phyloP scores from a whole-genome alignment of 2,113 vertebrate genomes.

The Petrocephalus zakoni region DNA sequence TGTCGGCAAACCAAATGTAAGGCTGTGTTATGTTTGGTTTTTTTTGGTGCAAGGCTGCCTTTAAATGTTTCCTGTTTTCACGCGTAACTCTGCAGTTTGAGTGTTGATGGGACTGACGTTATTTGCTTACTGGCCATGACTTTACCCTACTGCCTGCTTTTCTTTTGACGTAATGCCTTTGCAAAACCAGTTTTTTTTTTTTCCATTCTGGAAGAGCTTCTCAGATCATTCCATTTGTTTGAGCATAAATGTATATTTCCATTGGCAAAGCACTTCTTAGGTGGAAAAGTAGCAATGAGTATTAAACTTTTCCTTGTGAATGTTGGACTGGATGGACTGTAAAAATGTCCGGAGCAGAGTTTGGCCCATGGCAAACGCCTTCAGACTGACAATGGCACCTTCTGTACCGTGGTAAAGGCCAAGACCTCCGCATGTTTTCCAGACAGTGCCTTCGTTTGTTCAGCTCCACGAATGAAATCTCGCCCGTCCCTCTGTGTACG shows the following conservation, averaged over 20 bases:
- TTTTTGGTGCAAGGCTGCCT: not conserved
- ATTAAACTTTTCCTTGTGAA: not conserved
- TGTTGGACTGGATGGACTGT: not conserved
- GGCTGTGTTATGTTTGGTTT: not conserved
- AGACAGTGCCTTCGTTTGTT: constrained; percentile 47
- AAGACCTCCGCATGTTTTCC: constrained; percentile 36
- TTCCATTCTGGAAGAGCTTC: not conserved
- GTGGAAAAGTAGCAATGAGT: not conserved
- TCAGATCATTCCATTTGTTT: not conserved
- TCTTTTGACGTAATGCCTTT: not conserved
- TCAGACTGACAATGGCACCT: constrained; percentile 14
- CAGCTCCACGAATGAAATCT: constrained; percentile 18
- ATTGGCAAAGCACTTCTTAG: not conserved
- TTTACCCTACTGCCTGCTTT: not conserved
- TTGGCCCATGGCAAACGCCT: not conserved
- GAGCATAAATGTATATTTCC: not conserved
- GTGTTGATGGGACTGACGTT: not conserved
- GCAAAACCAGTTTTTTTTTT: not conserved
- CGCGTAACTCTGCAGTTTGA: not conserved
- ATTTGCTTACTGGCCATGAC: not conserved
- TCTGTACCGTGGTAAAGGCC: constrained; percentile 33
- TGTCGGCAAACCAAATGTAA: not conserved
- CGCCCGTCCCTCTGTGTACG: not conserved
- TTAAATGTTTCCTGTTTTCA: not conserved
- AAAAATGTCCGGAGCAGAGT: not conserved